phyloP scores from a whole-genome alignment of 1,140 invertebrate species.

The Temnothorax longispinosus region DNA sequence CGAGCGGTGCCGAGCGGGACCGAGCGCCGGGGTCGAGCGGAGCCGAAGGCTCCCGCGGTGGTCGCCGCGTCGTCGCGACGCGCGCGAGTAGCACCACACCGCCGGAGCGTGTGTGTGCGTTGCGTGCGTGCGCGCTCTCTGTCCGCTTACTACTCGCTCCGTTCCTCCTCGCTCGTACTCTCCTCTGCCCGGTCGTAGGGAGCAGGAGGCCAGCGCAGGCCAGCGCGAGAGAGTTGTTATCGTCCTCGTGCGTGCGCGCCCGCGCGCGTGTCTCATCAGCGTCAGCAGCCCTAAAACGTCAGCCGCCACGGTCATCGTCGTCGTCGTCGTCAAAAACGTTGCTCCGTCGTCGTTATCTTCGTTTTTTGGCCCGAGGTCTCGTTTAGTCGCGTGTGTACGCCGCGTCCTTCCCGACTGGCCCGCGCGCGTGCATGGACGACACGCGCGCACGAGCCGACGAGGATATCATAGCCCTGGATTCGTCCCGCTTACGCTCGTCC shows the following conservation, averaged over 20 bases:
- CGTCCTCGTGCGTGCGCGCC: neutral
- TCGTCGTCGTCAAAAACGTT: no score
- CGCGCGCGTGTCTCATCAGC: neutral
- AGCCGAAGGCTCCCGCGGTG: constrained; percentile 60
- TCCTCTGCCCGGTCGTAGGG: neutral
- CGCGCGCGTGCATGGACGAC: constrained; percentile 72
- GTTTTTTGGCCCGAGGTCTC: neutral
- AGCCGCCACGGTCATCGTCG: neutral
- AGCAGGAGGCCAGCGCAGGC: neutral
- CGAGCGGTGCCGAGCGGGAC: constrained; percentile 64
- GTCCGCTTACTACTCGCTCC: constrained; percentile 28
- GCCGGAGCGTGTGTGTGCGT: constrained; percentile 46
- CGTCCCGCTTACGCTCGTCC: constrained; percentile 70
- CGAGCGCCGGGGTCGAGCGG: constrained; percentile 64
- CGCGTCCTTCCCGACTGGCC: constrained; percentile 44
- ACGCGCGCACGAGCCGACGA: constrained; percentile 73
- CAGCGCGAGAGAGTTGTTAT: neutral
- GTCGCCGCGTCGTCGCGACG: neutral
- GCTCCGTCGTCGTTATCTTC: neutral
- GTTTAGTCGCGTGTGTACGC: constrained; percentile 62
- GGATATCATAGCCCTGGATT: constrained; percentile 72
- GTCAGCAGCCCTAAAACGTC: neutral
- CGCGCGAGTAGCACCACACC: constrained; percentile 48
- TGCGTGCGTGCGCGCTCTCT: constrained; percentile 44
- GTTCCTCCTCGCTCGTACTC: constrained; percentile 31